Conservation (phyloP, 1,140 invertebrate species). For the Coptotermes formosanus region DNA sequence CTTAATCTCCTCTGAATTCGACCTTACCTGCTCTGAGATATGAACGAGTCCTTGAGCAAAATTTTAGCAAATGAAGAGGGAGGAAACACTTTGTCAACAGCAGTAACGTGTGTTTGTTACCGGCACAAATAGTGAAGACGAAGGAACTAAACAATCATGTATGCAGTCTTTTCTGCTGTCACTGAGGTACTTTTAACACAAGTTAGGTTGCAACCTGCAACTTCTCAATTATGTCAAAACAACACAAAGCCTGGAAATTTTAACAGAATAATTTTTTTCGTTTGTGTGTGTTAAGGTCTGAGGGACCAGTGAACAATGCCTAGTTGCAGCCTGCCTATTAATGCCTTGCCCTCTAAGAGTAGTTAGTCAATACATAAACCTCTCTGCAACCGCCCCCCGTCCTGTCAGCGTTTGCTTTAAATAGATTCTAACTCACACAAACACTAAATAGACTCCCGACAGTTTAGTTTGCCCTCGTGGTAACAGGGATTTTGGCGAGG, state of each 20-base stretch:
- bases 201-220: not conserved
- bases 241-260: not conserved
- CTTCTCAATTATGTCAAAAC: not conserved
- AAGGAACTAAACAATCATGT: no score
- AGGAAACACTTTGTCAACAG: no score
- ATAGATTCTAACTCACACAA: not conserved
- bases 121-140: no score
- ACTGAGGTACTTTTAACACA: not conserved
- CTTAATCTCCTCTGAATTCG: no score
- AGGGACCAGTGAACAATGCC: constrained; percentile 1
- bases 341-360: not conserved
- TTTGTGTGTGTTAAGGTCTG: no score
- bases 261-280: not conserved
- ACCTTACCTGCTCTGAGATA: no score
- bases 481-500: not conserved
- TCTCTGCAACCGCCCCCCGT: not conserved
- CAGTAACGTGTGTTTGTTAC: no score
- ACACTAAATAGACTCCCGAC: constrained; percentile 1
- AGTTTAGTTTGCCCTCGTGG: not conserved
- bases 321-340: not conserved
- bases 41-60: no score
- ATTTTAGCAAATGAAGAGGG: no score
- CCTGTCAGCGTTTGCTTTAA: constrained; percentile 7
- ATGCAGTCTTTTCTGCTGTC: not conserved
- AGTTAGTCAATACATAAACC: constrained; percentile 8